Conservation (phyloP, 1,140 invertebrate species). For the Antheraea pernyi region DNA sequence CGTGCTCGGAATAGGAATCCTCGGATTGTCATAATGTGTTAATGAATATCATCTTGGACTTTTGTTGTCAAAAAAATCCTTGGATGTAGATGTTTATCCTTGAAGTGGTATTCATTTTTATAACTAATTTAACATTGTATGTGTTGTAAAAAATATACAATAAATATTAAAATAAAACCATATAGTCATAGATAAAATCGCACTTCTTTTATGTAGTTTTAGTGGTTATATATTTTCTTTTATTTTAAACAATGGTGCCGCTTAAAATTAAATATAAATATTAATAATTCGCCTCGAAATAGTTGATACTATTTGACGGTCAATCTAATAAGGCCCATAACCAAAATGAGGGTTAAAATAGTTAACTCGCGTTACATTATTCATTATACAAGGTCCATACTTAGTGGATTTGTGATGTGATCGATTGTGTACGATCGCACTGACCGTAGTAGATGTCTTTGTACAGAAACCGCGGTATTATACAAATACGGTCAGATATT, state of each 20-base stretch:
- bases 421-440: constrained; percentile 26
- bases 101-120: neutral
- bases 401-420: constrained; percentile 30
- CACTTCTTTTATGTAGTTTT: neutral
- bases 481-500: neutral
- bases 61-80: constrained; percentile 35
- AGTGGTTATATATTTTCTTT: neutral
- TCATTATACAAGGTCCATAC: constrained; percentile 38
- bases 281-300: neutral
- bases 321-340: constrained; percentile 17
- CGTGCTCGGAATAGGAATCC: constrained; percentile 59
- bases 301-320: constrained; percentile 12
- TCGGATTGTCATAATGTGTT: constrained; percentile 43
- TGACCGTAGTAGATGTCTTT: constrained; percentile 4
- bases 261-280: neutral
- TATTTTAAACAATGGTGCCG: neutral
- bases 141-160: too few relatives aligned
- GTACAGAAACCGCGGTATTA: neutral
- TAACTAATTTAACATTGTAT: neutral
- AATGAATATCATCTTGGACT: constrained; percentile 55
- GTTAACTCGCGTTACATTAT: constrained; percentile 45
- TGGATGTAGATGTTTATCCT: neutral
- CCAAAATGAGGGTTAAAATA: constrained; percentile 41
- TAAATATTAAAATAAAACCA: too few relatives aligned
- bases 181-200: neutral